Evolutionary conservation across 2,888 invertebrate species (phyloP), one percentile per base, ranked within the genome.

Genomic region (Amiota mariae): DNA sequence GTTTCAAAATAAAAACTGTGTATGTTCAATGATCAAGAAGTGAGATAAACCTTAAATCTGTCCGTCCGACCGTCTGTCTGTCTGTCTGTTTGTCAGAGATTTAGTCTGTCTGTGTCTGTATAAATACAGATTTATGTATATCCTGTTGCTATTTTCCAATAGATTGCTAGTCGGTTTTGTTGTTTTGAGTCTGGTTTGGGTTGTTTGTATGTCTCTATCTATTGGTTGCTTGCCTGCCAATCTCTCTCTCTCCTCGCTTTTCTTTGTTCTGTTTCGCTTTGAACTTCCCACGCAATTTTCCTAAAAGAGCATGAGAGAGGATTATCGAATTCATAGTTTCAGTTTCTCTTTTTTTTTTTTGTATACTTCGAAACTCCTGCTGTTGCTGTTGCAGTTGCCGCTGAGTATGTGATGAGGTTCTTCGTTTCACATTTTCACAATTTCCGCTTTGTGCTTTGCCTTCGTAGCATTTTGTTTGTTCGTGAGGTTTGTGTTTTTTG

Each of bases 381-480:
- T 57, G 10, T 57, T 20, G 15, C 15, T 57, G 24, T 80, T 73
- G 70, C 77, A 74, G 76, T 78, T 80, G 80, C 75, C 75, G 66
- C 24, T 79, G 73, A 73, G 73, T 78, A 76, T 75, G 77, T 75
- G 72, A 24, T 73, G 15, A 18, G 57, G 18, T 15, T 59, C 71
- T 76, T 68, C 74, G 67, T 74, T 76, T 82, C 24, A 24, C 24
- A 24, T 81, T 79, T 76, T 79, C 59, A 70, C 64, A 70, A 71
- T 75, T 72, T 80, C 79, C 72, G 80, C 78, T 84, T 85, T 83
- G 75, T 78, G 81, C 82, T 84, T 84, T 81, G 75, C 85, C 82
- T 83, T 83, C 82, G 82, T 72, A 76, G 74, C 73, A n/a, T 59
- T 8, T 18, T 18, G 20, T 18, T 54, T 20, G 9, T 18, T 54